Conservation (phyloP, 2,888 invertebrate genomes). For the Falcaria lacertinaria region DNA sequence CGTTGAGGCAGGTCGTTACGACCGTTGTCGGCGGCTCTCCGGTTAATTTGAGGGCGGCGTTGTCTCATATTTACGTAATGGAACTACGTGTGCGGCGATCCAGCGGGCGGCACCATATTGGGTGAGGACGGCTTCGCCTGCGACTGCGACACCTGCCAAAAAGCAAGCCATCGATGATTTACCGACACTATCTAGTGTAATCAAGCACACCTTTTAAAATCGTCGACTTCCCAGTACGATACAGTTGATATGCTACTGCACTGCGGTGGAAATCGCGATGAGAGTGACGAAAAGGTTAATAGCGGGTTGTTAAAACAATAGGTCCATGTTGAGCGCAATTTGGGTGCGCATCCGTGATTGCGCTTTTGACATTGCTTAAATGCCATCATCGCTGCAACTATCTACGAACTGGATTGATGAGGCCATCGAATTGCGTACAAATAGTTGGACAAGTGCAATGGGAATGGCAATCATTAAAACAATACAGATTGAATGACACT, state of each 20-base stretch:
- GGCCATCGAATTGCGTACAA: constrained; percentile 17
- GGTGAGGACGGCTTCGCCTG: constrained; percentile 31
- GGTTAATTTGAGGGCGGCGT: constrained; percentile 61
- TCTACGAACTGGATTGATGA: constrained; percentile 19
- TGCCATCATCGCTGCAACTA: constrained; percentile 19
- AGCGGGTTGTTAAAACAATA: constrained; percentile 33
- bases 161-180: constrained; percentile 23
- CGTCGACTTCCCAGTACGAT: no score
- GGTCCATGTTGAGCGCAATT: constrained; percentile 15
- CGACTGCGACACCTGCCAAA: constrained; percentile 10
- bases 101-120: constrained; percentile 37
- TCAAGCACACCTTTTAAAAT: constrained; percentile 24
- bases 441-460: constrained; percentile 15
- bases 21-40: constrained; percentile 38
- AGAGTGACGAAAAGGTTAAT: constrained; percentile 29
- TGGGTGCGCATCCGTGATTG: constrained; percentile 19
- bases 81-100: constrained; percentile 59
- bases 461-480: constrained; percentile 8
- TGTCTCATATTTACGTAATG: constrained; percentile 59
- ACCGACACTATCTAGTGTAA: constrained; percentile 39
- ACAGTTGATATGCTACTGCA: no score
- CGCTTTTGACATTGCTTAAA: constrained; percentile 33
- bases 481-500: constrained; percentile 4
- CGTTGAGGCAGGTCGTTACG: constrained; percentile 54
- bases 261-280: constrained; percentile 19